Evolutionary conservation across 2,888 invertebrate genomes (phyloP), one percentile per base, ranked within the genome.

Genomic region (Trachelus stipa): DNA sequence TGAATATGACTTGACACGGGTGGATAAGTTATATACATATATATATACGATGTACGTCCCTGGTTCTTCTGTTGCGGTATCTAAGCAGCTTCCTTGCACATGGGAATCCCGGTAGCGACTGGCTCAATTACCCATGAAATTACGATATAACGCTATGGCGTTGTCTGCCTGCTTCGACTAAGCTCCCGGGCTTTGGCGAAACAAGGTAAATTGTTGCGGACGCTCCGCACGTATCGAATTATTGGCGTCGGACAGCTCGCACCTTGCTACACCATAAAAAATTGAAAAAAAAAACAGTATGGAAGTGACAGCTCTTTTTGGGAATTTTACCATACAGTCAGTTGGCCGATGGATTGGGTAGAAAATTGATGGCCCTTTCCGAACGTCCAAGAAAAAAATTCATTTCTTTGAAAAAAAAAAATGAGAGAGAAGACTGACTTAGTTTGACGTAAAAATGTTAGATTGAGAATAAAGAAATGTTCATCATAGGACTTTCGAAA

Each of bases 341-440:
- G 56, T 56, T 23, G 23, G 23, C 23, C 56, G 56, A 56, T 23
- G 56, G 23, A 56, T 9, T 56, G 56, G 23, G 9, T 23, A 56
- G 15, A 56, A 56, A 56, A 56, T 56, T 23, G 23, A 56, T 56
- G 23, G 56, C 56, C 73, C 68, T 4, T 31, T 40, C 30, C 30
- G 68, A 74, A 80, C 68, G 76, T 68, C 75, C 74, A 56, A 11
- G 75, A 73, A 68, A 74, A 40, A 76, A 76, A 76, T 69, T 71
- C 76, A 76, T 73, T 76, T 23, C 33, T 37, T 30, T 34, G 69
- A 69, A 74, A 71, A 74, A 69, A 68, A 73, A 76, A 76, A 76
- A 74, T 37, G 4, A 15, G 9, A 56, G 1, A 23, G 23, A 56
- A 56, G 56, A 56, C 56, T 56, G 56, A 56, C 56, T 12, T 1